Base-by-base conservation (phyloP, 2,888 invertebrate species). In the Chloroclystis v-ata region DNA sequence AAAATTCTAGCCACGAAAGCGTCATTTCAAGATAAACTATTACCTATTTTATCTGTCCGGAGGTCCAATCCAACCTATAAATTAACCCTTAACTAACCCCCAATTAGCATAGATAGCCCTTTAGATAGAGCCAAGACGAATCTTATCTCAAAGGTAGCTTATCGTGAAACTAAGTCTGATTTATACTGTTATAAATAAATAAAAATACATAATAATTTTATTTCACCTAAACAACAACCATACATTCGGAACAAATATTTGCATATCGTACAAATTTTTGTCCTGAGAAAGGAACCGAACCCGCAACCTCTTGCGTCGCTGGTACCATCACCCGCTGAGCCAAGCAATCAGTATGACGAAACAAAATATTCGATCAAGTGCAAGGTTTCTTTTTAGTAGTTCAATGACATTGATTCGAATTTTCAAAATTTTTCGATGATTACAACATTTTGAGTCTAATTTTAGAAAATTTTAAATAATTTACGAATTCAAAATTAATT, bases 71-170 rank as follows among this genome's bases (percentile, higher is more conserved):
- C 49, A 44, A 43, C 56, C 61, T 54, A 66, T 70, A 66, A 67
- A 69, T 69, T 67, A 58, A 63, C 48, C 55, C 49, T 54, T 55
- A 59, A 57, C 54, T 56, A 47, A 58, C 61, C 69, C 65, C 51
- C 52, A 58, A 72, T 73, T 73, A 70, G 67, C 73, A 73, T 73
- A 73, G 72, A 73, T 73, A 69, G 58, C 20, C 49, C 56, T 51
- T 41, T 43, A 52, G 57, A 55, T 57, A 47, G 33, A 46, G 39
- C 55, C 56, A 62, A 65, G 65, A 60, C 57, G 53, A 42, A 42
- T 37, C 52, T 57, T 57, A 58, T 60, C 61, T 55, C 32, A 16
- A 32, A 47, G 48, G 50, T 40, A 51, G 37, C 4, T 28, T 16
- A 33, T 48, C 46, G 49, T 20, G 16, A 20, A 20, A 10, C 33